phyloP scores from a whole-genome alignment of 2,888 invertebrate species.

The Loripinus fragilis region DNA sequence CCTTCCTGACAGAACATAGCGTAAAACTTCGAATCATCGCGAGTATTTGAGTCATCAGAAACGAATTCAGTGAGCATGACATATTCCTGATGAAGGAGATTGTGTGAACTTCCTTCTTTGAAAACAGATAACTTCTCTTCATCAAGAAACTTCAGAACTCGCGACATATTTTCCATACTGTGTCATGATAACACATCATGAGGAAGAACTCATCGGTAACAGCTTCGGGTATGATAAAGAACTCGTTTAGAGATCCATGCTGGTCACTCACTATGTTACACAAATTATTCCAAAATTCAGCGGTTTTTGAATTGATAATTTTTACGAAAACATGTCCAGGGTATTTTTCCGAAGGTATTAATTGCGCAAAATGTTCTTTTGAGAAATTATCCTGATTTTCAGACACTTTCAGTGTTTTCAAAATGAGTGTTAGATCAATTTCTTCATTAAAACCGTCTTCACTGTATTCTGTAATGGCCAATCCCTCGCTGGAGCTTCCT shows the following conservation, averaged over 20 bases:
- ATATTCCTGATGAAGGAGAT: too few relatives aligned
- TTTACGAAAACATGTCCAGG: constrained; percentile 32
- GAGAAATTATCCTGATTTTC: not conserved
- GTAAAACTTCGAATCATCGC: not conserved
- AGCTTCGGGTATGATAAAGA: constrained; percentile 29
- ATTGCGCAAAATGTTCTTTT: constrained; percentile 3
- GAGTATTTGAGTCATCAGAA: not conserved
- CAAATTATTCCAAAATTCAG: constrained; percentile 25
- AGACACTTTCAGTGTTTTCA: constrained; percentile 24
- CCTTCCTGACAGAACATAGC: constrained; percentile 27
- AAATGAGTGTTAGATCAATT: constrained; percentile 32
- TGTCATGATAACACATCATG: constrained; percentile 30
- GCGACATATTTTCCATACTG: constrained; percentile 22
- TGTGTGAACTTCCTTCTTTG: too few relatives aligned
- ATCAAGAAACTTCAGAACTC: not conserved
- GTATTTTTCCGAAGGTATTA: constrained; percentile 7
- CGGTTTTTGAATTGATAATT: constrained; percentile 4
- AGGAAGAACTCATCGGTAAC: constrained; percentile 39
- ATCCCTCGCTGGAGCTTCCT: constrained; percentile 36
- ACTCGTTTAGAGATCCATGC: constrained; percentile 29
- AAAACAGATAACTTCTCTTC: not conserved
- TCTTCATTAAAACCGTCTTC: constrained; percentile 32
- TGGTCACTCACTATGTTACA: constrained; percentile 27
- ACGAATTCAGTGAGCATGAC: not conserved
- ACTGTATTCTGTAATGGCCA: constrained; percentile 29